Evolutionary conservation across 2,888 invertebrate genomes (phyloP).

Genomic region (Nephrotoma appendiculata): DNA sequence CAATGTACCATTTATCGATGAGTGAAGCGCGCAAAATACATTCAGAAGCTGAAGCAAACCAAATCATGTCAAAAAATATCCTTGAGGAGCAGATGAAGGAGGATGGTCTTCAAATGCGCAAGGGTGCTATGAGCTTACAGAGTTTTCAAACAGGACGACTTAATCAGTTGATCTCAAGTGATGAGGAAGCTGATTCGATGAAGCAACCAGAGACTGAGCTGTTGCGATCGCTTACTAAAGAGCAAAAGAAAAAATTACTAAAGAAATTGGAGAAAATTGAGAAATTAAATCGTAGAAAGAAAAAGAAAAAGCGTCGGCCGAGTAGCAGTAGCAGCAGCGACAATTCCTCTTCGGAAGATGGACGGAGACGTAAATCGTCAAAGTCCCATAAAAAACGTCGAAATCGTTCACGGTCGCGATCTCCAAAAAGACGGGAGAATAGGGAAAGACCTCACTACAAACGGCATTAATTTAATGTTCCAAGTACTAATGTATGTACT

Average conservation of each 20-base stretch:
- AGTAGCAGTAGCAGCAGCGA: background rate
- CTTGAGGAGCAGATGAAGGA: slow-evolving; percentile 85
- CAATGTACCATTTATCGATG: slow-evolving; percentile 75
- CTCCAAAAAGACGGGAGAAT: background rate
- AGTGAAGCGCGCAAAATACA: slow-evolving; percentile 64
- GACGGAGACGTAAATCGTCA: background rate
- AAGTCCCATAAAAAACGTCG: background rate
- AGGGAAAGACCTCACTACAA: background rate
- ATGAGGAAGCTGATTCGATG: slow-evolving; percentile 29
- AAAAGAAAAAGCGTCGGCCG: slow-evolving; percentile 17
- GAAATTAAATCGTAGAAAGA: slow-evolving; percentile 24
- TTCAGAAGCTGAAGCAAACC: slow-evolving; percentile 46
- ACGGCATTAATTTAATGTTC: background rate
- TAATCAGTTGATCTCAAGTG: slow-evolving; percentile 45
- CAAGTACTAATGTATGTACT: background rate
- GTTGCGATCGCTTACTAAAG: slow-evolving; percentile 66
- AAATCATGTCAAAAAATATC: slow-evolving; percentile 45
- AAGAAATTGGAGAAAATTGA: slow-evolving; percentile 57
- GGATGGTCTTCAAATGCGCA: slow-evolving; percentile 79
- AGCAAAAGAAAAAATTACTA: slow-evolving; percentile 74
- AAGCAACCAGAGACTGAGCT: slow-evolving; percentile 57
- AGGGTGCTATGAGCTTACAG: slow-evolving; percentile 47
- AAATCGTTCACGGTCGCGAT: background rate
- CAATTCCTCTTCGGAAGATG: background rate
- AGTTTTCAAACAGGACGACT: slow-evolving; percentile 39